phyloP scores from a whole-genome alignment of 2,888 invertebrate species.

The Sturmia bella region DNA sequence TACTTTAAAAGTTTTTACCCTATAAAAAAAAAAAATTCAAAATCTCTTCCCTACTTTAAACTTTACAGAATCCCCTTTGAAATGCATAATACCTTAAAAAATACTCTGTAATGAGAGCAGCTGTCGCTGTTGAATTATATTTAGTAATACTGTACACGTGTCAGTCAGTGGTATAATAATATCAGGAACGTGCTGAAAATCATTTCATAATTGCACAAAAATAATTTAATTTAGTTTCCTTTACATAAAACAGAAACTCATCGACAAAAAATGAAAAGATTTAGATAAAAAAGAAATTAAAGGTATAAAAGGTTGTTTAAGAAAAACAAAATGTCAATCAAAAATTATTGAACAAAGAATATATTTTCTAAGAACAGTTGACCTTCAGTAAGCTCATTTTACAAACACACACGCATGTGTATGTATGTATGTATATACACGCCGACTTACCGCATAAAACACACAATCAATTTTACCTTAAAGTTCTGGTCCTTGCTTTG shows the following conservation, averaged over 20 bases:
- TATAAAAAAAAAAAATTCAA: no score
- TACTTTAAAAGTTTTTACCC: no score
- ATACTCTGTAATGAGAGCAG: no score
- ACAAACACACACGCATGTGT: background rate
- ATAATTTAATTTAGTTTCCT: background rate
- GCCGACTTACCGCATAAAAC: no score
- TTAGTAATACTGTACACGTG: background rate
- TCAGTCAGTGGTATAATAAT: background rate
- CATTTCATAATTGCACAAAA: background rate
- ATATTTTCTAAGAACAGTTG: background rate
- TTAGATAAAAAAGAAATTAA: background rate
- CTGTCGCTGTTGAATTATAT: no score
- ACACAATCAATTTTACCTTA: no score
- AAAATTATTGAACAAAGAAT: slow-evolving; percentile 30
- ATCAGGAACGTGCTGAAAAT: slow-evolving; percentile 1
- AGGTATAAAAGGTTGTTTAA: background rate
- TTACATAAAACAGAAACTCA: background rate
- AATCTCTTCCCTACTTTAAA: no score
- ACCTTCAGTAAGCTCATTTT: background rate
- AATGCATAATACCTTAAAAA: no score
- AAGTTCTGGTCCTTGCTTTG: no score
- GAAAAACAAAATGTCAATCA: slow-evolving; percentile 30
- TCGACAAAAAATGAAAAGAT: background rate
- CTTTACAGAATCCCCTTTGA: no score
- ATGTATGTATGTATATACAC: background rate